Base-by-base conservation (phyloP, 2,113 vertebrate species). In the Dascyllus trimaculatus region DNA sequence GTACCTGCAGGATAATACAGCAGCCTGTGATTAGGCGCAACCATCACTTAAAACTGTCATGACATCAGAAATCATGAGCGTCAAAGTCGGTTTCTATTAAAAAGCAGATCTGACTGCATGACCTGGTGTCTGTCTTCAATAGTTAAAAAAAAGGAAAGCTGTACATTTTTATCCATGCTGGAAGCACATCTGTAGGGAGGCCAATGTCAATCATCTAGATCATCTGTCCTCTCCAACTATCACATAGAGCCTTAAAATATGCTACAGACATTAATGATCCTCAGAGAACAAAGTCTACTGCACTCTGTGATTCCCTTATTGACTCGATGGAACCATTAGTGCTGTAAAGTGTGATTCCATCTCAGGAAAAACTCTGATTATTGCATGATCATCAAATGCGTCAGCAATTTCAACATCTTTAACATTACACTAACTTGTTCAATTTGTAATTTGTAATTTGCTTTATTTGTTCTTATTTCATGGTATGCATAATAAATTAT, bases 1-100 rank as follows among this genome's bases (percentile, higher is more conserved):
- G 49, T 70, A 89, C 67, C 76, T 79, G 54, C 9, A 56, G 43
- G 65, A 63, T 51, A 68, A 75, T 65, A 68, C 53, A 65, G 38
- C 60, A 74, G 19, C 17, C 22, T 49, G 62, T 84, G 53, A 57
- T 84, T 69, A 25, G 32, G 45, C 29, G 63, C 8, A 65, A 43
- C 35, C 17, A 26, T 72, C 73, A 62, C n/a, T 21, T 61, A n/a
- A 76, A 48, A 62, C 45, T 66, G 66, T 71, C 62, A 79, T 79
- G 64, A 82, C 43, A 65, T 80, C 74, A 85, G 38, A 77, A 52
- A 65, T 52, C 38, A 79, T 38, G 15, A 49, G 62, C 26, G 18
- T 75, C 64, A 81, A 73, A 69, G 68, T 59, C 52, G 25, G 19
- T 68, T 56, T 59, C 2, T 56, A 3, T 56, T 24, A 18, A 49